Evolutionary conservation across 2,888 invertebrate species (phyloP).

Genomic region (Dynastes grantii): DNA sequence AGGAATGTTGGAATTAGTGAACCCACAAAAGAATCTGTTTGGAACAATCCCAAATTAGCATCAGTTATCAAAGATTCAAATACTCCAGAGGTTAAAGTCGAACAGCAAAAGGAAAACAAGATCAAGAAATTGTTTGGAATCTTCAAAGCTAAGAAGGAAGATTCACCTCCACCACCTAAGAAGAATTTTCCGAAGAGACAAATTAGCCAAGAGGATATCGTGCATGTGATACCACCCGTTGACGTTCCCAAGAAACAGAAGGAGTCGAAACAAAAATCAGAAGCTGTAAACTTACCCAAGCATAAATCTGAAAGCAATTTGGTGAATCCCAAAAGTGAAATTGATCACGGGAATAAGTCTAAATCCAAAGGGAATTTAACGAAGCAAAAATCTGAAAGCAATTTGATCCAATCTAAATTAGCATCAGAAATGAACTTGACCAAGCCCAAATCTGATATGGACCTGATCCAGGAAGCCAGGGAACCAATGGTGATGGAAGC

Average conservation of each 20-base stretch:
- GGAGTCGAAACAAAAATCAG: too few relatives aligned
- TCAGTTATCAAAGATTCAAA: constrained; percentile 54
- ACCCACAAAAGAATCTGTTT: constrained; percentile 62
- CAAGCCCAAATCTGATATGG: not conserved
- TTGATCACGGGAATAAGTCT: not conserved
- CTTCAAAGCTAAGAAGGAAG: constrained; percentile 59
- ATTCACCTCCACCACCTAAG: constrained; percentile 9
- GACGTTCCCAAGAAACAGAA: not conserved
- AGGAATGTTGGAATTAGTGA: constrained; percentile 61
- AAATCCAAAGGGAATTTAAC: not conserved
- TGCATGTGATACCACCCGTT: not conserved
- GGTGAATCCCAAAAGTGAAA: not conserved
- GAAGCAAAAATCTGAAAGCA: not conserved
- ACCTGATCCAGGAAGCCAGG: not conserved
- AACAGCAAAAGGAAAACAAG: constrained; percentile 49
- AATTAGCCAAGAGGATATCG: constrained; percentile 42
- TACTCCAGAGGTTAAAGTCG: constrained; percentile 29
- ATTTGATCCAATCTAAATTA: not conserved
- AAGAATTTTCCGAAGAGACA: constrained; percentile 17
- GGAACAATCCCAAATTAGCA: constrained; percentile 59
- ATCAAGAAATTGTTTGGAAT: constrained; percentile 61
- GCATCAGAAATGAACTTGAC: not conserved
- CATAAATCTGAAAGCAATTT: not conserved
- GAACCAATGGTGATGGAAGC: not conserved
- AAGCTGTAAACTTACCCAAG: not conserved